Evolutionary conservation across 2,113 vertebrate genomes (phyloP).

Genomic region (Parus major): DNA sequence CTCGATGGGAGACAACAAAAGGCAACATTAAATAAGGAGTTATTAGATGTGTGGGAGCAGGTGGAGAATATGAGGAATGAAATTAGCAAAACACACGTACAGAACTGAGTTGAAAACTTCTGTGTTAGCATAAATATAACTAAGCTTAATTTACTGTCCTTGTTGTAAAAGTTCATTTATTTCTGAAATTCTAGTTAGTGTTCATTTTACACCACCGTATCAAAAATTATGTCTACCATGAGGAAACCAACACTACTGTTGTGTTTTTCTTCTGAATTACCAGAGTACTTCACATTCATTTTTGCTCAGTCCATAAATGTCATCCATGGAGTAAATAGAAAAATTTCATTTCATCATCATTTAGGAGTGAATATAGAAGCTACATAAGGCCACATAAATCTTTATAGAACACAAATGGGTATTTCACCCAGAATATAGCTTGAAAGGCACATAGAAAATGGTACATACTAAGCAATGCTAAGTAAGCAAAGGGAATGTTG

Average conservation of each 20-base stretch:
- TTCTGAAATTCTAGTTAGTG: not conserved
- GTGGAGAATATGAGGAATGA: not conserved
- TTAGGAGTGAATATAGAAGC: not conserved
- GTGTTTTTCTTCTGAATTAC: not conserved
- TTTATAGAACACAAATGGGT: not conserved
- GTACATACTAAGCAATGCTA: not conserved
- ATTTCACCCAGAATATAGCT: not conserved
- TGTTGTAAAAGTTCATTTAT: not conserved
- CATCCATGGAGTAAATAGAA: not conserved
- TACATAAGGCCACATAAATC: not conserved
- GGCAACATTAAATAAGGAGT: not conserved
- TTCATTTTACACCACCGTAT: not conserved
- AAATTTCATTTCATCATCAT: not conserved
- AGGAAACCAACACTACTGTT: not conserved
- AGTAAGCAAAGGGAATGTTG: not conserved
- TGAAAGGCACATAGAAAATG: not conserved
- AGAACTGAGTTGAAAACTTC: not conserved
- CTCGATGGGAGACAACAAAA: not conserved
- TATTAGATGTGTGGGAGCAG: not conserved
- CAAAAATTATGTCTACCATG: not conserved
- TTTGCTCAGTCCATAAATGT: not conserved
- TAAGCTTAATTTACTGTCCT: not conserved
- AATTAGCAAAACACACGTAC: not conserved
- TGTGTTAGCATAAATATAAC: not conserved
- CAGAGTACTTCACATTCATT: not conserved